Base-by-base conservation (phyloP, 1,140 invertebrate species). In the Drosophila nasuta region DNA sequence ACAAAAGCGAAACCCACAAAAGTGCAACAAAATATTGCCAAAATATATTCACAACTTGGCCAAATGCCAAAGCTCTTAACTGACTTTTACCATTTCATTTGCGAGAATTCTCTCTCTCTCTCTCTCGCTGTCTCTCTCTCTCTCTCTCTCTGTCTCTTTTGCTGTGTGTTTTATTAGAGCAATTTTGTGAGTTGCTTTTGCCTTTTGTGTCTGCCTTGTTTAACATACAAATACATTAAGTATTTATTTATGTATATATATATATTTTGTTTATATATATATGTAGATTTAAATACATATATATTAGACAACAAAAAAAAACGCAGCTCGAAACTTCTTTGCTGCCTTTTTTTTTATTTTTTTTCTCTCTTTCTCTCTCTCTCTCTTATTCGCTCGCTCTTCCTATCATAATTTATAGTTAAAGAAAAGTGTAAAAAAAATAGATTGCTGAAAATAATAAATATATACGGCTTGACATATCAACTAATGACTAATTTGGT, bases 401-500 rank as follows among this genome's bases (percentile, higher is more conserved):
- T 25, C 20, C 20, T 25, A 25, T 75, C 62, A 68, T 74, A 77
- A 57, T 78, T 87, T 86, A 79, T 69, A 60, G 58, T 79, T 82
- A 71, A 66, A 54, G 67, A 59, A 73, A 73, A 73, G 51, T 33
- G 30, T 33, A 30, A 15, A 59, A 56, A 45, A 49, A 52, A 45
- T 63, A 46, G 48, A 46, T 52, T 57, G 51, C 48, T 30, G 62
- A 66, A 54, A 75, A 52, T 41, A 64, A 64, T 52, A 52, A 52
- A 52, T 28, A 87, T 77, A 86, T 82, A 73, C 79, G 67, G 72
- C 76, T 76, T 76, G 52, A 65, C 78, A 85, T 88, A 89, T 85
- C 62, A 81, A 90, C 86, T 89, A 85, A 89, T 89, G 86, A 90
- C 86, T 89, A 89, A 89, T 89, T 89, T 89, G 85, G 85, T 89